These are phyloP conservation scores for Eilema depressum DNA, from an alignment of 2,888 invertebrate species.

Conservation along the genomic window DNA sequence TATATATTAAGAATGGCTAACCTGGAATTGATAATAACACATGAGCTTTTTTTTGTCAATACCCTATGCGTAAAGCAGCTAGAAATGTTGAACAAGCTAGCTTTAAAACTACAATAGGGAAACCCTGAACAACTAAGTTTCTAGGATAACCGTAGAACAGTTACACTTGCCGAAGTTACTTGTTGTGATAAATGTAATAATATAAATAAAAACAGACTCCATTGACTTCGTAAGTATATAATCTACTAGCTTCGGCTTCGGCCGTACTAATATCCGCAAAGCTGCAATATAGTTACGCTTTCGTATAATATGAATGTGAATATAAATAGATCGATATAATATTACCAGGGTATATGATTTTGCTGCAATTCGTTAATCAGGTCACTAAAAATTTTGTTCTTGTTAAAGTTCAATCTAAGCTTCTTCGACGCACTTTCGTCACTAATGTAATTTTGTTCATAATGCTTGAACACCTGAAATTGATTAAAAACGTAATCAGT, in stretches of 20 bases:
- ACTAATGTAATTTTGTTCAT: constrained; percentile 47
- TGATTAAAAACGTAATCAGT: neutral
- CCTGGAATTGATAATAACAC: constrained; percentile 59
- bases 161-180: no score
- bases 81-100: neutral
- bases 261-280: no score
- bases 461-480: constrained; percentile 56
- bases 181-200: no score
- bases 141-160: no score
- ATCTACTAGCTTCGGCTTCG: no score
- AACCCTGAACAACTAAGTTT: no score
- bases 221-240: neutral
- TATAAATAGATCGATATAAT: neutral
- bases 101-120: no score
- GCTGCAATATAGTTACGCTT: no score
- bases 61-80: neutral
- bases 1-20: constrained; percentile 70
- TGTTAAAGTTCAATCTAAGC: constrained; percentile 65
- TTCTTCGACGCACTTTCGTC: constrained; percentile 64
- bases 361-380: constrained; percentile 70
- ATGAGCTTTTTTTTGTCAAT: neutral
- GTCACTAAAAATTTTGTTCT: constrained; percentile 70
- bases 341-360: constrained; percentile 75
- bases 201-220: no score
- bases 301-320: neutral